Conservation (phyloP, 2,113 vertebrate species). For the Nicator chloris region DNA sequence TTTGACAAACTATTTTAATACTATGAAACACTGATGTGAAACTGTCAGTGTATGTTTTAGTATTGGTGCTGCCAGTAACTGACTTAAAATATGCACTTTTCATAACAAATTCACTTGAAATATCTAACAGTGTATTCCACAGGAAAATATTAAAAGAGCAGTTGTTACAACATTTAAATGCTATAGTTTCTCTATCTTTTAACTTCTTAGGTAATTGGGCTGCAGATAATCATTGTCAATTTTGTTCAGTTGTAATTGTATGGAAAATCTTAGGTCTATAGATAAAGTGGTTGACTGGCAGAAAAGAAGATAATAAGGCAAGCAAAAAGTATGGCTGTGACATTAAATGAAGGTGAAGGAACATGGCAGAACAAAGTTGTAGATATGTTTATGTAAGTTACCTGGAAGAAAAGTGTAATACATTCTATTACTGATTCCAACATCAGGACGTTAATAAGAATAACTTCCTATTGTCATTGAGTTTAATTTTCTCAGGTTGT, state of each 20-base stretch:
- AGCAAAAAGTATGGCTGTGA: neutral
- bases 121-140: neutral
- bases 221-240: neutral
- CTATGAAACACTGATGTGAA: neutral
- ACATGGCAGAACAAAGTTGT: neutral
- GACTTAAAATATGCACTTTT: fast-evolving
- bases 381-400: neutral
- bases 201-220: neutral
- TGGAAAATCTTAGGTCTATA: neutral
- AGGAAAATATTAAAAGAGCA: neutral
- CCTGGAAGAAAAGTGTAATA: neutral
- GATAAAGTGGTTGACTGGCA: neutral
- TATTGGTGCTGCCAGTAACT: neutral
- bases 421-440: neutral
- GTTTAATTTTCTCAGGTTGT: neutral
- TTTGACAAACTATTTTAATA: neutral
- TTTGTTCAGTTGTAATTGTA: neutral
- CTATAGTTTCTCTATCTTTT: neutral
- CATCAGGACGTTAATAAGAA: neutral
- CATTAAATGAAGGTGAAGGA: neutral
- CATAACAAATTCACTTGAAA: neutral
- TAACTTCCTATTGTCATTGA: neutral
- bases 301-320: neutral
- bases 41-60: neutral
- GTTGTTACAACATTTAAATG: neutral